Conservation (phyloP, 2,797 vertebrate species). For the Eremophila alpestris region DNA sequence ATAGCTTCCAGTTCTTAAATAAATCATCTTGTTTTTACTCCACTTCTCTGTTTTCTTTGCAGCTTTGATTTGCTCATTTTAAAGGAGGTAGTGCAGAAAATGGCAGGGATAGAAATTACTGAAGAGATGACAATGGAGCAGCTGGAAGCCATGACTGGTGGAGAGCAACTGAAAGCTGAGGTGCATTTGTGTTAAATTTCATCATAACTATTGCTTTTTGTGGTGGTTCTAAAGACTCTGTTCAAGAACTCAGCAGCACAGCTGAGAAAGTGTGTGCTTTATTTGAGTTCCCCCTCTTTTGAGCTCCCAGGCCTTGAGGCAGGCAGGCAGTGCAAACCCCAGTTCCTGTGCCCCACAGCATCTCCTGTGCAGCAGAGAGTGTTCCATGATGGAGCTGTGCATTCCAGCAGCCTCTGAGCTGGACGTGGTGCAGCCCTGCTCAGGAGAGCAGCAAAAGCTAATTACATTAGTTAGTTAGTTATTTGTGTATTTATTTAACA, state of each 20-base stretch:
- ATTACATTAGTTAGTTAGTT: neutral
- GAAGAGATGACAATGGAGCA: conserved; percentile 98
- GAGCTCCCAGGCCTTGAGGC: neutral
- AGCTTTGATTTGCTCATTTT: conserved; percentile 98
- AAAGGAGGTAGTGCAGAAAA: conserved; percentile 99
- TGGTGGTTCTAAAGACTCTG: neutral
- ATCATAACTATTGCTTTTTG: neutral
- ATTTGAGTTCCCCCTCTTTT: neutral
- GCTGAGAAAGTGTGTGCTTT: neutral
- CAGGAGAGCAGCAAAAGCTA: neutral
- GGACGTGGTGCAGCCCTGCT: neutral
- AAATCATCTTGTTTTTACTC: neutral
- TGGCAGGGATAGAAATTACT: conserved; percentile 99
- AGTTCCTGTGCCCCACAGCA: neutral
- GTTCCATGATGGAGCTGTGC: neutral
- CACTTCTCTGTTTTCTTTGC: conserved; percentile 47
- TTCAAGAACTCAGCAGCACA: neutral
- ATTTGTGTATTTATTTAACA: no score
- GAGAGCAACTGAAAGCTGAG: conserved; percentile 98
- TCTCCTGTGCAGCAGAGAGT: neutral
- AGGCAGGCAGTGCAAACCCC: neutral
- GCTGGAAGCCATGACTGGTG: conserved; percentile 97
- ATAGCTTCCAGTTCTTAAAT: neutral
- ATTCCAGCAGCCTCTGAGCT: neutral
- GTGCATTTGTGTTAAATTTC: conserved; percentile 62